Base-by-base conservation (phyloP, 2,888 invertebrate species). In the Perdita meconis region DNA sequence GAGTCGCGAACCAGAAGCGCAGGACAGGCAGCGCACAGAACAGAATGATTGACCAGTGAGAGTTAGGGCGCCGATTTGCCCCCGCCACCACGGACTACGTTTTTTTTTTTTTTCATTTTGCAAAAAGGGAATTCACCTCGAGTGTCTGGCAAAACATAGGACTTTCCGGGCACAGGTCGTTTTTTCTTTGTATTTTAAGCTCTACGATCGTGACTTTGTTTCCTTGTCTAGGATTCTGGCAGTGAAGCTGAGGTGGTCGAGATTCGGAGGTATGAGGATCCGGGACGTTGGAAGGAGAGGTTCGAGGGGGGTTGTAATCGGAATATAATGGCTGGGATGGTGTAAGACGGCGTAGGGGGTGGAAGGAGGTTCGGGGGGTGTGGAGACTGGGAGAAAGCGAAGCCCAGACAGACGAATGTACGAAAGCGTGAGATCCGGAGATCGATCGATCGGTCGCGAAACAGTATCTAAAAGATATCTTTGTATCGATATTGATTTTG, bases 11-110 rank as follows among this genome's bases (percentile, higher is more conserved):
- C 90, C 90, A 89, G 90, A 90, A 90, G 90, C 90, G 89, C 90
- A 89, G 89, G 89, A 89, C 88, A 90, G 89, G 88, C 89, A 80
- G 88, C 89, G 89, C 90, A 90, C 90, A 90, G 88, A 90, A 90
- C 89, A 86, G 90, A 90, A 90, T 87, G 90, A 89, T 90, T 88
- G 65, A 90, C 89, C 89, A 88, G 89, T 90, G 87, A 90, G 90
- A 90, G 88, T 88, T 88, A 85, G 84, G 84, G 82, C 86, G 87
- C 87, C 85, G 82, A 88, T 85, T 80, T 77, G 69, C 86, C 82
- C 75, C 87, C 84, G 78, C 79, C 87, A 86, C 84, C 84, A 83
- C 71, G 69, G 72, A 81, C 81, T 83, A 79, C 2, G 64, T 72
- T 24, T 12, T 63, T 78, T 83, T 80, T 75, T n/a, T n/a, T n/a